A percentile compares a stretch with the other conserved stretches of the same genome.
These are phyloP conservation scores for Melanerpes aurifrons DNA, from an alignment of 2,113 vertebrate species.

Conservation along the genomic window DNA sequence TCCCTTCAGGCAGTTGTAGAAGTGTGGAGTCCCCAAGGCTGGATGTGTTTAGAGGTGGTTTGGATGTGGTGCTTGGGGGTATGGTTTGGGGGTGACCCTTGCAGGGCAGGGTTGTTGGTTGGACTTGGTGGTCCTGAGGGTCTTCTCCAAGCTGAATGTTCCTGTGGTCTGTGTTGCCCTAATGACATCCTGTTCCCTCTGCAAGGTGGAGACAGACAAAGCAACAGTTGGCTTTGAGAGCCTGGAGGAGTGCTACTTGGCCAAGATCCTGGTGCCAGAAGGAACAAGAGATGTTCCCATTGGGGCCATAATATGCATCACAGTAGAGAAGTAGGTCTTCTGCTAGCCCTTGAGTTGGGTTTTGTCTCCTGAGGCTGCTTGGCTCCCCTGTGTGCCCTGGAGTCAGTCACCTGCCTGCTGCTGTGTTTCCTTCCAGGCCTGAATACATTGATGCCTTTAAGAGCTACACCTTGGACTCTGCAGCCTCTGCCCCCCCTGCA, in stretches of 20 bases:
- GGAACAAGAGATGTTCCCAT: slow-evolving; percentile 92
- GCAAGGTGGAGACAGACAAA: slow-evolving; percentile 96
- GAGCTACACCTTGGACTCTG: slow-evolving; percentile 86
- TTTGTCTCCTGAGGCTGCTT: not conserved
- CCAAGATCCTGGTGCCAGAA: slow-evolving; percentile 94
- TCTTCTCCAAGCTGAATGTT: too few species aligned
- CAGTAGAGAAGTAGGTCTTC: slow-evolving; percentile 88
- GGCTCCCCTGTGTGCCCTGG: not conserved
- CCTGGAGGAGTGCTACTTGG: slow-evolving; percentile 93
- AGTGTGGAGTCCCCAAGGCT: too few species aligned
- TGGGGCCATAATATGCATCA: slow-evolving; percentile 94
- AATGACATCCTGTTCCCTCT: not conserved
- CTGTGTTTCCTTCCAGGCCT: slow-evolving; percentile 66
- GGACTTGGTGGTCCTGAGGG: too few species aligned
- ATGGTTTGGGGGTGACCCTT: too few species aligned
- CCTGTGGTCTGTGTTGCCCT: not conserved
- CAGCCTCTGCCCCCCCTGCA: slow-evolving; percentile 69
- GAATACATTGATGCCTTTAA: slow-evolving; percentile 89
- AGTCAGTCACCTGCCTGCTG: not conserved
- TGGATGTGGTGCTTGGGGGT: too few species aligned
- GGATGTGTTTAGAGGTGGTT: too few species aligned
- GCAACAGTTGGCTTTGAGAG: slow-evolving; percentile 99
- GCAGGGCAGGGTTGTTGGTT: too few species aligned
- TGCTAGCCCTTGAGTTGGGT: not conserved
- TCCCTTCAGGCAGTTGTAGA: too few species aligned